Evolutionary conservation across 2,888 invertebrate genomes (phyloP).

Genomic region (Microchrysa polita): DNA sequence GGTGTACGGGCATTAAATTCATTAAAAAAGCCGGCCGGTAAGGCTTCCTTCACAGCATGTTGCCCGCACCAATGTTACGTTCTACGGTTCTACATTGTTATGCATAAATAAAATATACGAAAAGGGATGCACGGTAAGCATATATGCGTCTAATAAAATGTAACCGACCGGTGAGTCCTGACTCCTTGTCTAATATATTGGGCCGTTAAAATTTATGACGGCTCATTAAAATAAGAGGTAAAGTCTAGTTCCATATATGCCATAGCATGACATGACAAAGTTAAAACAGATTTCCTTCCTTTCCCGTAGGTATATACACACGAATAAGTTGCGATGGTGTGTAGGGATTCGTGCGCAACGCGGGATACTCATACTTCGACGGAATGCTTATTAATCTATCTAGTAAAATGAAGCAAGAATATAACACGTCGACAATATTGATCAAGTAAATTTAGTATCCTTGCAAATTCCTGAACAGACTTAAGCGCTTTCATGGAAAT

Average conservation of each 20-base stretch:
- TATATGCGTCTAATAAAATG: too few relatives aligned
- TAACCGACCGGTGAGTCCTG: not conserved
- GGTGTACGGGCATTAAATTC: conserved; percentile 5
- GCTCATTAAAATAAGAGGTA: conserved; percentile 27
- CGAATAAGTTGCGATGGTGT: not conserved
- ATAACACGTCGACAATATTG: too few relatives aligned
- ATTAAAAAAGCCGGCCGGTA: not conserved
- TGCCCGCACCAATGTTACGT: too few relatives aligned
- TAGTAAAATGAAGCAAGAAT: too few relatives aligned
- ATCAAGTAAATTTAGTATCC: too few relatives aligned
- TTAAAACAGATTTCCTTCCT: not conserved
- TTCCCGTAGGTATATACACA: too few relatives aligned
- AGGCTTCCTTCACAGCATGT: not conserved
- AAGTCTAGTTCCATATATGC: conserved; percentile 5
- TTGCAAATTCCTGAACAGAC: too few relatives aligned
- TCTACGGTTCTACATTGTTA: too few relatives aligned
- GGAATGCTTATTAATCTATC: too few relatives aligned
- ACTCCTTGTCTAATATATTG: conserved; percentile 9
- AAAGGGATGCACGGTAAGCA: not conserved
- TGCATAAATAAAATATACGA: not conserved
- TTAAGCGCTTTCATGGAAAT: too few relatives aligned
- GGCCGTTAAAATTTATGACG: conserved; percentile 28
- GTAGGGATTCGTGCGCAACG: too few relatives aligned
- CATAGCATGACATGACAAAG: not conserved
- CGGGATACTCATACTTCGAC: too few relatives aligned